Base-by-base conservation (phyloP, 92 coral and sea anemone genomes). In the Epizoanthus ramosus region DNA sequence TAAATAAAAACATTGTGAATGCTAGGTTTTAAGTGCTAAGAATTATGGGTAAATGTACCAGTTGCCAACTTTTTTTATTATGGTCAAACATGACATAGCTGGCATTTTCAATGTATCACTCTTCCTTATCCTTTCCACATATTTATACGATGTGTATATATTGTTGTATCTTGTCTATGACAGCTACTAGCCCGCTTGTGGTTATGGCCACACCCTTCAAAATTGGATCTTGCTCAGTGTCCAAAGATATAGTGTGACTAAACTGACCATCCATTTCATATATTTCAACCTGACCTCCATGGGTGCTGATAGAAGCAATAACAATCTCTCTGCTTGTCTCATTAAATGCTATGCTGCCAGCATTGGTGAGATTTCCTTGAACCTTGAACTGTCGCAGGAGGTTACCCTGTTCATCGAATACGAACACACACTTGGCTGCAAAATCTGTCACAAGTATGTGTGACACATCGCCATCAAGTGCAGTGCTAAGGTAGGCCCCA, bases 291-390 rank as follows among this genome's bases (percentile, higher is more conserved):
- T 77, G 82, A 1, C 82, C 82, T 12, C 68, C 71, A 43, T 77
- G 82, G 9, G 58, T 77, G 52, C 58, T 77, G 18, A 77, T 37
- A 39, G 37, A n/a, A 13, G 45, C 71, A 23, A 77, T 39, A 19
- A 61, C 58, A 61, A 77, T 61, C 56, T 77, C 28, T 15, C 47
- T 52, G 58, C 63, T 41, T 59, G 33, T 0, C 4, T 12, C 18
- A 12, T 57, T 77, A 31, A 77, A 77, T 61, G 57, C 82, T 57
- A 77, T 13, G 9, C 82, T 45, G 24, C 82, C 82, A 61, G 82
- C 82, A 77, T 77, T 77, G 57, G 18, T 22, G 6, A 77, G 57
- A 1, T 50, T 77, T 8, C 82, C 70, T 41, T 77, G 59, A 57
- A 70, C 63, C 69, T 77, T 77, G 25, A 77, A 77, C 69, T 61